A percentile compares a stretch with the other conserved stretches of the same genome.
These are phyloP conservation scores for Malthinus flaveolus DNA, from an alignment of 2,888 invertebrate genomes.

Conservation along the genomic window DNA sequence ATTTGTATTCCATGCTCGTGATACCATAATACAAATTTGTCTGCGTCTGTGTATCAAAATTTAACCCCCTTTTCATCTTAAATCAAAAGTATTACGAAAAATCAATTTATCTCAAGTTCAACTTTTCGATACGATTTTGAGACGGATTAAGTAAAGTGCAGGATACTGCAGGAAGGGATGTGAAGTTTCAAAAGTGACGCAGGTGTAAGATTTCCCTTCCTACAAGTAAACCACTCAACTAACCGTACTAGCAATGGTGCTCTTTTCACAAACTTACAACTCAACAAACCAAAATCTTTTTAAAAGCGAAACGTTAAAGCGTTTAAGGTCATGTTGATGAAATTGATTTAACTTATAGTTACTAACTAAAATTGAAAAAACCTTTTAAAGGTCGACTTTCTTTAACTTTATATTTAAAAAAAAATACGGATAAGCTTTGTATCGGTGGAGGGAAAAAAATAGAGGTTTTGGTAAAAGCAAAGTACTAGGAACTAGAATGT, in stretches of 20 bases:
- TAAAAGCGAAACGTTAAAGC: background rate
- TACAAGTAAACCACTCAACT: slow-evolving; percentile 21
- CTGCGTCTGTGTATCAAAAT: slow-evolving; percentile 11
- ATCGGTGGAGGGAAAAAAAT: background rate
- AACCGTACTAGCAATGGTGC: slow-evolving; percentile 13
- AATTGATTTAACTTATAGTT: background rate
- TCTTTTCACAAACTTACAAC: slow-evolving; percentile 10
- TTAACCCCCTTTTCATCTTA: background rate
- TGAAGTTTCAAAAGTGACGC: slow-evolving; percentile 14
- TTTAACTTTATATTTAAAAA: too few relatives aligned
- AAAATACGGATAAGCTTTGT: too few relatives aligned
- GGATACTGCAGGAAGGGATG: slow-evolving; percentile 10
- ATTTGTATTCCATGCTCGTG: slow-evolving; percentile 49
- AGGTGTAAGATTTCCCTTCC: slow-evolving; percentile 15
- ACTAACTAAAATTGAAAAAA: too few relatives aligned
- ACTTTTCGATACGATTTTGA: slow-evolving; percentile 8
- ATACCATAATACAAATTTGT: slow-evolving; percentile 34
- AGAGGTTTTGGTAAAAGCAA: slow-evolving; percentile 1
- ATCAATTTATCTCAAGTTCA: slow-evolving; percentile 3
- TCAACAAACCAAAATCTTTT: slow-evolving; percentile 3
- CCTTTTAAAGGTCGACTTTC: too few relatives aligned
- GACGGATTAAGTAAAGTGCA: slow-evolving; percentile 17
- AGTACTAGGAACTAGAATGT: slow-evolving; percentile 4
- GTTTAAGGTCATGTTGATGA: background rate
- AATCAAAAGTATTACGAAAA: background rate